Percentiles rank a stretch among this genome's conserved stretches.
These are phyloP conservation scores for Cichladusa arquata DNA, from an alignment of 2,113 vertebrate species.

Conservation along the genomic window DNA sequence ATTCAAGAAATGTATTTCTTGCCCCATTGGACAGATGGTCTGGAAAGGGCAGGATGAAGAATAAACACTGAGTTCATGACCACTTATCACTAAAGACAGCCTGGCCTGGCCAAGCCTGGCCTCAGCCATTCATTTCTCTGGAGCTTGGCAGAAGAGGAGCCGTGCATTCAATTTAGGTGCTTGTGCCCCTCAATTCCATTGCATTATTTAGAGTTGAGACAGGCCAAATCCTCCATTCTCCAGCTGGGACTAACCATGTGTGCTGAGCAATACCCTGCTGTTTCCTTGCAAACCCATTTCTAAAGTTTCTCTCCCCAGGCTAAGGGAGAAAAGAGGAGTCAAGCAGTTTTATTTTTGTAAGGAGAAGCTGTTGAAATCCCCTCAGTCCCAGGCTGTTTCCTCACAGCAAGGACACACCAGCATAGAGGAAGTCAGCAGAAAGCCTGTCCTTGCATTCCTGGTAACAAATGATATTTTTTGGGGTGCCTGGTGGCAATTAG, in stretches of 20 bases:
- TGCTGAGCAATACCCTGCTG: neutral
- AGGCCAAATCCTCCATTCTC: neutral
- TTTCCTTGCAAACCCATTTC: neutral
- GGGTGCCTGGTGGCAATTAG: neutral
- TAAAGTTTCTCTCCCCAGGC: neutral
- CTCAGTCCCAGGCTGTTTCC: neutral
- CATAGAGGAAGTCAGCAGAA: neutral
- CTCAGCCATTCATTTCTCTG: neutral
- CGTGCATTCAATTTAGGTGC: neutral
- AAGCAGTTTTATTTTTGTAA: neutral
- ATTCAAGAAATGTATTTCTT: neutral
- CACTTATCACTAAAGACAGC: neutral
- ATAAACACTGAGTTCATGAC: neutral
- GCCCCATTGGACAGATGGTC: neutral
- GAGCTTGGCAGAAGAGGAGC: neutral
- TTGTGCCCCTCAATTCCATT: neutral
- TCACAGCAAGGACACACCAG: neutral
- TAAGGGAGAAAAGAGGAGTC: neutral
- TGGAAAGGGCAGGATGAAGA: neutral
- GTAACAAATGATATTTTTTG: neutral
- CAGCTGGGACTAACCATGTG: neutral
- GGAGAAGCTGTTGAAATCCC: neutral
- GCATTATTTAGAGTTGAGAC: neutral
- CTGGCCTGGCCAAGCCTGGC: neutral
- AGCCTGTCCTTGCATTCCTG: neutral